Conservation (phyloP, 2,888 invertebrate species). For the Tinea semifulvella region DNA sequence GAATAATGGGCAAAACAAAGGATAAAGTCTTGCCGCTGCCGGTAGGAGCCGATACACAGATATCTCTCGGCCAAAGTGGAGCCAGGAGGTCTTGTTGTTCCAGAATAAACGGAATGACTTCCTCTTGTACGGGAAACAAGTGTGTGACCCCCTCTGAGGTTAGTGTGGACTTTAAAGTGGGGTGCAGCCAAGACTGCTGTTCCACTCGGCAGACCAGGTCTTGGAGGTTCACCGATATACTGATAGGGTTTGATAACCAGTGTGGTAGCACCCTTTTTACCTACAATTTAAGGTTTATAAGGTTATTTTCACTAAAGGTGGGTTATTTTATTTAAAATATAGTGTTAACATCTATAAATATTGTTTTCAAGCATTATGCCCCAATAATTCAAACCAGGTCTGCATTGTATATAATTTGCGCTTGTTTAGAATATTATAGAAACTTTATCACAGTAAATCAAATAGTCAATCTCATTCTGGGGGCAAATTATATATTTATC, state of each 20-base stretch:
- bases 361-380: too few species aligned
- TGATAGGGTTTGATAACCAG: conserved; percentile 85
- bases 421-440: too few species aligned
- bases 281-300: too few species aligned
- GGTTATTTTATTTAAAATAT: too few species aligned
- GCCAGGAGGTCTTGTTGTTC: conserved; percentile 66
- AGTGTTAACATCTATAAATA: too few species aligned
- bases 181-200: conserved; percentile 70
- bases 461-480: too few species aligned
- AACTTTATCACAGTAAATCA: too few species aligned
- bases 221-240: conserved; percentile 78
- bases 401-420: too few species aligned
- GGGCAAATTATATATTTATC: too few species aligned
- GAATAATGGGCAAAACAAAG: conserved; percentile 91
- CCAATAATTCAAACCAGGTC: too few species aligned
- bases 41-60: conserved; percentile 97
- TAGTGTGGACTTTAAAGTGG: conserved; percentile 68
- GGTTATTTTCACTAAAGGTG: too few species aligned
- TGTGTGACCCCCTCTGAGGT: conserved; percentile 75
- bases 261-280: conserved; percentile 83
- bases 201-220: conserved; percentile 61
- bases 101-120: conserved; percentile 80
- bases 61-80: conserved; percentile 81
- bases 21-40: conserved; percentile 97
- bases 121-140: conserved; percentile 87